A percentile compares a stretch with the other conserved stretches of the same genome.
Evolutionary conservation across 2,888 invertebrate genomes (phyloP).

Genomic region (Nudaria mundana): DNA sequence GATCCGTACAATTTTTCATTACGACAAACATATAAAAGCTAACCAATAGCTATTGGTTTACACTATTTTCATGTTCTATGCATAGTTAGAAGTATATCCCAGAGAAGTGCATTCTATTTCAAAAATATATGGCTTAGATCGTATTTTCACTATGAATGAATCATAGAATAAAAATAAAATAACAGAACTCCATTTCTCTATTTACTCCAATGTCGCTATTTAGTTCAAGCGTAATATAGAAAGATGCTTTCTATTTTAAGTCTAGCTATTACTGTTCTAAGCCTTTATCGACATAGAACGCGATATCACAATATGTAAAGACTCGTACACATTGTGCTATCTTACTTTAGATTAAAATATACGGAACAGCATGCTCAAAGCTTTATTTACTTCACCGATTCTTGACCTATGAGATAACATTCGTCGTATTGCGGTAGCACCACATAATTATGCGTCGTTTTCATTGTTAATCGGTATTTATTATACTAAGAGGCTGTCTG

Average conservation of each 20-base stretch:
- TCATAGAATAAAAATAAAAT: not conserved
- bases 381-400: conserved; percentile 23
- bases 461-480: conserved; percentile 27
- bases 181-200: not conserved
- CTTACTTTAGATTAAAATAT: conserved; percentile 14
- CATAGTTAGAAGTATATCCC: too few relatives aligned
- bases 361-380: conserved; percentile 8
- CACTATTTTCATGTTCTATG: too few relatives aligned
- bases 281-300: conserved; percentile 21
- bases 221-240: conserved; percentile 14
- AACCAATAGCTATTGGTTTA: too few relatives aligned
- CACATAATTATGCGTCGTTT: conserved; percentile 33
- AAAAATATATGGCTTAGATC: too few relatives aligned
- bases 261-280: conserved; percentile 21
- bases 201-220: conserved; percentile 11
- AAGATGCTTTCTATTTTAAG: conserved; percentile 25
- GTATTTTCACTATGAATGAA: not conserved
- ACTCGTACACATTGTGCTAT: conserved; percentile 11
- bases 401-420: conserved; percentile 37
- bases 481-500: conserved; percentile 12
- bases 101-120: too few relatives aligned
- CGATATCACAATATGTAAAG: conserved; percentile 17
- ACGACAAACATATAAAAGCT: too few relatives aligned
- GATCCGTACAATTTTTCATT: too few relatives aligned
- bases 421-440: conserved; percentile 44